Evolutionary conservation across 2,888 invertebrate genomes (phyloP), one percentile per base, ranked within the genome.

Genomic region (Diaperis boleti): DNA sequence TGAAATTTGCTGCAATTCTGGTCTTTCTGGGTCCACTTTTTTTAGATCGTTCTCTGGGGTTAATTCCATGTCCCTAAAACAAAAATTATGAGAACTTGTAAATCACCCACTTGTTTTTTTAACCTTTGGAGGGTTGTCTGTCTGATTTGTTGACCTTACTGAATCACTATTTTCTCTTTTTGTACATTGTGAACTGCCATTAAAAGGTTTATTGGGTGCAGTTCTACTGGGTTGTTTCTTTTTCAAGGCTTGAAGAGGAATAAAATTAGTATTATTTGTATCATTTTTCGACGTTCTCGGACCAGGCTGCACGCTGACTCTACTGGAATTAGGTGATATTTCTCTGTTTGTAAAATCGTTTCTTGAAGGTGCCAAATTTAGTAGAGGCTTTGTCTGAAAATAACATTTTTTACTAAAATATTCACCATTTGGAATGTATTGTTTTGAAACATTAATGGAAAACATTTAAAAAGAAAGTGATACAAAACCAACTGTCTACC

Each of bases 241-340:
- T 56, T 83, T 85, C 35, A 85, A 80, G 1, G 84, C 86, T 74
- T 86, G 86, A 11, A 86, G 75, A 0, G 86, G 87, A 20, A 86
- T 84, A 65, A 86, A 86, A 45, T 26, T 60, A 20, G 14, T 31
- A 17, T 39, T n/a, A 17, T 39, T 49, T 8, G 10, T 10, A 3
- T 10, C 17, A 37, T 22, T 54, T 10, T 37, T 11, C 29, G 20
- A 6, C 3, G 6, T 3, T 14, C 6, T 15, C 2, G 35, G 6
- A 17, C 3, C 10, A 2, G 18, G 11, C n/a, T 39, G 39, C 4
- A 6, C 33, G 7, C 14, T 8, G n/a, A 1, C 17, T n/a, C 18
- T 18, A 18, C 17, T 47, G 6, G 17, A 47, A 47, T 18, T 49
- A 20, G 33, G 10, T 6, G 7, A 17, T 35, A 13, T 7, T 1